These are phyloP conservation scores for Nymphalis c-album DNA, from an alignment of 2,888 invertebrate species.

Conservation along the genomic window DNA sequence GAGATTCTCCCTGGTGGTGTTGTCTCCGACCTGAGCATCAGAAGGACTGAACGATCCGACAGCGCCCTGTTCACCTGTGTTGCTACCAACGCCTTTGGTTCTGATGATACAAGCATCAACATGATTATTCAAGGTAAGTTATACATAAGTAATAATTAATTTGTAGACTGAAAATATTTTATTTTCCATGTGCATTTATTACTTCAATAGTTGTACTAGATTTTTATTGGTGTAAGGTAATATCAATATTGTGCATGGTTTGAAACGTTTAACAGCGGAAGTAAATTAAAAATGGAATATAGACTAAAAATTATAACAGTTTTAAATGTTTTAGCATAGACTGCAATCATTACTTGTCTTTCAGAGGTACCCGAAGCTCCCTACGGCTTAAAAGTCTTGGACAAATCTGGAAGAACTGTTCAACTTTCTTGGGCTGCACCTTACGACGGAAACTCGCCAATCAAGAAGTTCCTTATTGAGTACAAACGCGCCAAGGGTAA, in stretches of 20 bases:
- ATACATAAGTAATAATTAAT: background rate
- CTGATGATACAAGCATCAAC: constrained; percentile 96
- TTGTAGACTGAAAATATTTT: too few relatives aligned
- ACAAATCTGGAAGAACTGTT: constrained; percentile 94
- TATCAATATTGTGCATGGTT: too few relatives aligned
- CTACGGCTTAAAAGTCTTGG: constrained; percentile 92
- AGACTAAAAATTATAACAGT: too few relatives aligned
- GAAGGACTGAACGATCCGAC: constrained; percentile 93
- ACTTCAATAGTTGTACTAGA: too few relatives aligned
- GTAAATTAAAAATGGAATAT: too few relatives aligned
- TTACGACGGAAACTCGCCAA: constrained; percentile 94
- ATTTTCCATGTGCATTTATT: too few relatives aligned
- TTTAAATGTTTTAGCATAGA: too few relatives aligned
- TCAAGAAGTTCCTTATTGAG: constrained; percentile 94
- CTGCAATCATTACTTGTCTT: constrained; percentile 29
- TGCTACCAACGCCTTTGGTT: constrained; percentile 95
- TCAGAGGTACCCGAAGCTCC: constrained; percentile 94
- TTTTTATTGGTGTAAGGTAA: too few relatives aligned
- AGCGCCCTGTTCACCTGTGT: constrained; percentile 95
- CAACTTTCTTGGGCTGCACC: constrained; percentile 96
- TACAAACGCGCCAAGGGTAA: constrained; percentile 90
- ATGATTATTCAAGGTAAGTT: constrained; percentile 92
- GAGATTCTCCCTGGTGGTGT: constrained; percentile 94
- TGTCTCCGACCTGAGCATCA: constrained; percentile 92
- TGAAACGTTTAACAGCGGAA: too few relatives aligned